phyloP scores from a whole-genome alignment of 92 coral and sea anemone species.

The Chrysogorgia sp. region DNA sequence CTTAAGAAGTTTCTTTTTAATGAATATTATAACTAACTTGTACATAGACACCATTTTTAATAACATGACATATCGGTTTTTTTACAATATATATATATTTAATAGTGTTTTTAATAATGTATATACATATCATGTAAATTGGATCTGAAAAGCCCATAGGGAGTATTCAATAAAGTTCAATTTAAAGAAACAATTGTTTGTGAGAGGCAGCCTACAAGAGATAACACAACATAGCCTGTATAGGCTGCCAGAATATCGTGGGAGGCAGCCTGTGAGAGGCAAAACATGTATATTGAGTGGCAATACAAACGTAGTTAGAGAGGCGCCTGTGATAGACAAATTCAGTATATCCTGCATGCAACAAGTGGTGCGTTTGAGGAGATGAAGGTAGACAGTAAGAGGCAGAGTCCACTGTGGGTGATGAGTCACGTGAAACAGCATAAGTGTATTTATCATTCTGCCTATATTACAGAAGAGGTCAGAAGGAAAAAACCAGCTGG shows the following conservation, averaged over 20 bases:
- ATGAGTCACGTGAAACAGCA: background rate
- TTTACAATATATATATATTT: too few species aligned
- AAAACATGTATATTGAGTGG: background rate
- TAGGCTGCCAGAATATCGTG: background rate
- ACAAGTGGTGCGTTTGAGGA: background rate
- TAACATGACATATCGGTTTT: too few species aligned
- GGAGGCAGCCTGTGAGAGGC: slow-evolving; percentile 31
- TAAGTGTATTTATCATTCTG: too few species aligned
- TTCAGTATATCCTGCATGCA: background rate
- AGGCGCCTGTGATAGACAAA: background rate
- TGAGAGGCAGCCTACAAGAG: background rate
- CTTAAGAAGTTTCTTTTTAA: too few species aligned
- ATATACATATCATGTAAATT: too few species aligned
- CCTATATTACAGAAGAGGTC: background rate
- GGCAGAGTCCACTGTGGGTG: background rate
- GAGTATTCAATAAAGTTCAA: background rate
- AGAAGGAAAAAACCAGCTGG: background rate
- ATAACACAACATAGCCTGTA: background rate
- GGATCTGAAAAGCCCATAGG: background rate
- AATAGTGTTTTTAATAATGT: too few species aligned
- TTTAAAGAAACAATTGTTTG: background rate
- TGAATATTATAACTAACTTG: too few species aligned
- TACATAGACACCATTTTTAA: too few species aligned
- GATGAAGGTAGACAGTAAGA: too few species aligned
- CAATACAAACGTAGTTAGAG: too few species aligned